Base-by-base conservation (phyloP, 2,888 invertebrate species). In the Diarsia rubi region DNA sequence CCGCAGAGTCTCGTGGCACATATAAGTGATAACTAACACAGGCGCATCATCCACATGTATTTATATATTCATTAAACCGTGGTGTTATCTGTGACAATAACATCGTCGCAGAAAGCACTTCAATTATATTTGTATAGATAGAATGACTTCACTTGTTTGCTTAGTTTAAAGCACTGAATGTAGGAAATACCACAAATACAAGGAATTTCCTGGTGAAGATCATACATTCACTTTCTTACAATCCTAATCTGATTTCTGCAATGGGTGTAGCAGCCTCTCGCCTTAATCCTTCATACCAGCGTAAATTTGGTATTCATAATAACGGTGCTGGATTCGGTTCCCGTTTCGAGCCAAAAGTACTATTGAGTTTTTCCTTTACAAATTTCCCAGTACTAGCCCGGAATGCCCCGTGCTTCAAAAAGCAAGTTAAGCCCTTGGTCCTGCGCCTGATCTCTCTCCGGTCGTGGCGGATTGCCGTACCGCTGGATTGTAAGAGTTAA, bases 121-220 rank as follows among this genome's bases (percentile, higher is more conserved):
- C 73, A 83, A 81, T 83, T 76, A 76, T 84, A 84, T 81, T 81
- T 84, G 76, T 84, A 27, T 69, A 81, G 31, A n/a, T 69, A 69
- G 57, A 45, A 62, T 59, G 74, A 64, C 63, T 47, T 31, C 59
- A 73, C 31, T 12, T 81, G 70, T 81, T 76, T 84, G 70, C 45
- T 59, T 31, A 54, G 72, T 52, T 57, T 79, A 67, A 59, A 70
- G 47, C 63, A 67, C 42, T 68, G 31, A 60, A 59, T 54, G 52
- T 63, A 78, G 66, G 72, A 82, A 82, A 82, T 82, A 72, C 47
- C 42, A 42, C 52, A 31, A n/a, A 49, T 47, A 65, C 57, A 80
- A 78, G 66, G 80, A 80, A 2, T 62, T 73, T 73, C 47, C 62
- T 66, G 62, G 19, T 14, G 31, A 47, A 45, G 27, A 37, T 54